Evolutionary conservation across 2,797 vertebrate genomes (phyloP).

Genomic region (Sciurus vulgaris): DNA sequence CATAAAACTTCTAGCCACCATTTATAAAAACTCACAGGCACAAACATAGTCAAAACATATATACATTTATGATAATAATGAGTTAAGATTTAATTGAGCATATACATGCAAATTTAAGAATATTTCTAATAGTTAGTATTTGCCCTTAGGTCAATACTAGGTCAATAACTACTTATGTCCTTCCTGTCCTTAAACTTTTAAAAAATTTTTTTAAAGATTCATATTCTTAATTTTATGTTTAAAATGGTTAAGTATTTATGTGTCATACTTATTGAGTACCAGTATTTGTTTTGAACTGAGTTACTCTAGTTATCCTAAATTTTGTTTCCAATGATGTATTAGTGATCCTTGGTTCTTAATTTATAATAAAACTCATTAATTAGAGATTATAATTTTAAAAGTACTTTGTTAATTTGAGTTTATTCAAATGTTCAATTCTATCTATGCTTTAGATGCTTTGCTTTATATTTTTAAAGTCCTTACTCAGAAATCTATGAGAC

Average conservation of each 20-base stretch:
- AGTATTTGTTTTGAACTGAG: slow-evolving; percentile 24
- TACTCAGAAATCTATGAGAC: neutral
- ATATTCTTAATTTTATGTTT: slow-evolving; percentile 30
- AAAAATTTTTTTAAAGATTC: neutral
- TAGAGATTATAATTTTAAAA: neutral
- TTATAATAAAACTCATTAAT: neutral
- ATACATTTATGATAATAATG: neutral
- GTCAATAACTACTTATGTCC: neutral
- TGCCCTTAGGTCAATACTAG: neutral
- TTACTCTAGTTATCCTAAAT: neutral
- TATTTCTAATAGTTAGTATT: neutral
- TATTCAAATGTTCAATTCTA: neutral
- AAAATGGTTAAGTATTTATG: neutral
- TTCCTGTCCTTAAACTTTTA: too few relatives aligned
- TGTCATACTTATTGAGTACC: neutral
- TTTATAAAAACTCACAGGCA: neutral
- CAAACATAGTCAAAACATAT: neutral
- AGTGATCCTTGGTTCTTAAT: neutral
- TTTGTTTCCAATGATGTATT: slow-evolving; percentile 38
- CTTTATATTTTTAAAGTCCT: neutral
- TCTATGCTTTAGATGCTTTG: neutral
- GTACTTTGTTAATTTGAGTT: neutral
- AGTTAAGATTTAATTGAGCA: slow-evolving; percentile 21
- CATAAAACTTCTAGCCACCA: neutral
- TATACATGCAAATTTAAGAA: neutral